A percentile compares a stretch with the other conserved stretches of the same genome.
Evolutionary conservation across 2,888 invertebrate species (phyloP).

Genomic region (Drepanosiphum platanoidis): DNA sequence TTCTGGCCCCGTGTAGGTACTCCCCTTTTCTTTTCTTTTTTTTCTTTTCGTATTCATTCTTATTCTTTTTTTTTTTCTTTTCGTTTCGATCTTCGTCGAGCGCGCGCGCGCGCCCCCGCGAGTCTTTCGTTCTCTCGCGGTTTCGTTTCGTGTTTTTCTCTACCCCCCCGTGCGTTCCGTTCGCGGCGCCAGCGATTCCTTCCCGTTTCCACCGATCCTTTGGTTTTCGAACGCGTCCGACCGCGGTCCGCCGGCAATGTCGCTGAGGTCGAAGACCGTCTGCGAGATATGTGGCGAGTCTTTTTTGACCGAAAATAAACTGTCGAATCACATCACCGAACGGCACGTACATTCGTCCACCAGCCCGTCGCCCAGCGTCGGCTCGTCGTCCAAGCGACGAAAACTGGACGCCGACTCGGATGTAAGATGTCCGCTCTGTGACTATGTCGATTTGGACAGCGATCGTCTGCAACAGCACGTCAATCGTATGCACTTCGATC

Average conservation of each 20-base stretch:
- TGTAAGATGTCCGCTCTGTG: conserved; percentile 50
- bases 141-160: not conserved
- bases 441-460: conserved; percentile 46
- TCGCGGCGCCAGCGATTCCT: too few species aligned
- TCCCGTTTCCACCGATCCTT: too few species aligned
- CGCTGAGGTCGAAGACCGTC: conserved; percentile 46
- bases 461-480: conserved; percentile 75
- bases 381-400: conserved; percentile 40
- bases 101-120: not conserved
- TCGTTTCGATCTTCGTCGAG: not conserved
- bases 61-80: not conserved
- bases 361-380: conserved; percentile 5
- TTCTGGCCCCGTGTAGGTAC: not conserved
- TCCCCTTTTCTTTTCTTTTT: not conserved
- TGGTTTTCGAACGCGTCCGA: too few species aligned
- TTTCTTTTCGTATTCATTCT: too few species aligned
- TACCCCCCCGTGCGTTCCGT: too few species aligned
- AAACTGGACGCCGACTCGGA: conserved; percentile 46
- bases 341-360: conserved; percentile 53
- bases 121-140: not conserved
- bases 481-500: conserved; percentile 84
- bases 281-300: conserved; percentile 58
- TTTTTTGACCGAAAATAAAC: conserved; percentile 55
- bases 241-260: too few species aligned
- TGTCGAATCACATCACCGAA: conserved; percentile 54